Conservation (phyloP, 1,140 invertebrate species). For the Temnothorax longispinosus region DNA sequence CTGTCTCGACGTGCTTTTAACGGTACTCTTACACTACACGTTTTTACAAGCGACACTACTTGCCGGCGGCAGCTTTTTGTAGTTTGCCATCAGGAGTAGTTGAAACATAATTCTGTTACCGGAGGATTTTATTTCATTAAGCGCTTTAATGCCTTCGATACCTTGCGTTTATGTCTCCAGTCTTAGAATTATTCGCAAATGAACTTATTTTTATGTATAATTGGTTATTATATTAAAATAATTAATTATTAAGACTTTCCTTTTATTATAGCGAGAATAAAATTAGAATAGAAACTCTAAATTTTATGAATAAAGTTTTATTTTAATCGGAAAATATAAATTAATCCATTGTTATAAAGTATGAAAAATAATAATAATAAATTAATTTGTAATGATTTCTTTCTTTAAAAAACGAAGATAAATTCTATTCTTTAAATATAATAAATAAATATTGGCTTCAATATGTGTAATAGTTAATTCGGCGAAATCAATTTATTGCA, state of each 20-base stretch:
- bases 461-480: background rate
- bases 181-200: background rate
- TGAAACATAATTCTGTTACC: constrained; percentile 4
- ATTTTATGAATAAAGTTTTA: too few species aligned
- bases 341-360: too few species aligned
- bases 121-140: background rate
- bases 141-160: background rate
- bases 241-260: background rate
- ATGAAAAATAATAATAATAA: too few species aligned
- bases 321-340: too few species aligned
- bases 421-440: background rate
- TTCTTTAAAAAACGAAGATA: too few species aligned
- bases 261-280: background rate
- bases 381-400: too few species aligned
- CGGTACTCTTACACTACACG: constrained; percentile 29
- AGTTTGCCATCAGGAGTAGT: too few species aligned
- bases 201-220: background rate
- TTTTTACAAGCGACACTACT: constrained; percentile 27
- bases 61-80: constrained; percentile 21
- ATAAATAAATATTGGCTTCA: background rate
- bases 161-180: background rate
- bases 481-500: background rate
- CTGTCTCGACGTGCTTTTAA: constrained; percentile 28
- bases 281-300: background rate
- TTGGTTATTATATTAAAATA: background rate